A percentile compares a stretch with the other conserved stretches of the same genome.
phyloP scores from a whole-genome alignment of 2,113 vertebrate genomes.

The Spermophilus dauricus region DNA sequence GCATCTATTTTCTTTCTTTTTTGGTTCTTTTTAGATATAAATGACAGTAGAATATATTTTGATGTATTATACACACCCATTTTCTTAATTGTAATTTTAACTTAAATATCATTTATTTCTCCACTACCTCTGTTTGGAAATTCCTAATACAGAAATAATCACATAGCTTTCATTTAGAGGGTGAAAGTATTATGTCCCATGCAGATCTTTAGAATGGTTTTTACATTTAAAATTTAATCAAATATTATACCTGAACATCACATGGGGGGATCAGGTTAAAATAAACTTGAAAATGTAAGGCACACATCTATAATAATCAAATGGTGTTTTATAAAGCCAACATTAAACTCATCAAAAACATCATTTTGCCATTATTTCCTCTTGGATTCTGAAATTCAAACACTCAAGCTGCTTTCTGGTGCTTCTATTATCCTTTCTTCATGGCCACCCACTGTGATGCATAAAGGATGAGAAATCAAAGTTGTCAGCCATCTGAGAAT shows the following conservation, averaged over 20 bases:
- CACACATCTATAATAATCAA: slow-evolving; percentile 40
- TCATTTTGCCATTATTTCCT: slow-evolving; percentile 54
- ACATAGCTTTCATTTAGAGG: neutral
- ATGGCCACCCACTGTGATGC: slow-evolving; percentile 19
- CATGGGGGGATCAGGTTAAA: neutral
- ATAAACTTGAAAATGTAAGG: slow-evolving; percentile 41
- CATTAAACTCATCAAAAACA: slow-evolving; percentile 60
- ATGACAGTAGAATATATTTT: too few species aligned
- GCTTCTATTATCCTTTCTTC: slow-evolving; percentile 64
- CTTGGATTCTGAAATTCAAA: slow-evolving; percentile 66
- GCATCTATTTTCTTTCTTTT: neutral
- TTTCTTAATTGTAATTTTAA: neutral
- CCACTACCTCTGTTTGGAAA: slow-evolving; percentile 14
- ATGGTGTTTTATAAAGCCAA: neutral
- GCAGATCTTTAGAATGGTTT: neutral
- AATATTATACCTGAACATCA: slow-evolving; percentile 38
- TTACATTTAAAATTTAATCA: slow-evolving; percentile 48
- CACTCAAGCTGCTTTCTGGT: neutral
- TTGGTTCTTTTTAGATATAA: too few species aligned
- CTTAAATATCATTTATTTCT: neutral
- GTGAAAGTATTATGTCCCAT: slow-evolving; percentile 2
- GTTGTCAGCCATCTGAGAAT: slow-evolving; percentile 75
- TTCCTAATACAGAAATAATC: slow-evolving; percentile 19
- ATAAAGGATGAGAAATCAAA: slow-evolving; percentile 80
- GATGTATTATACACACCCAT: neutral